Conservation (phyloP, 2,888 invertebrate species). For the Acronicta aceris region DNA sequence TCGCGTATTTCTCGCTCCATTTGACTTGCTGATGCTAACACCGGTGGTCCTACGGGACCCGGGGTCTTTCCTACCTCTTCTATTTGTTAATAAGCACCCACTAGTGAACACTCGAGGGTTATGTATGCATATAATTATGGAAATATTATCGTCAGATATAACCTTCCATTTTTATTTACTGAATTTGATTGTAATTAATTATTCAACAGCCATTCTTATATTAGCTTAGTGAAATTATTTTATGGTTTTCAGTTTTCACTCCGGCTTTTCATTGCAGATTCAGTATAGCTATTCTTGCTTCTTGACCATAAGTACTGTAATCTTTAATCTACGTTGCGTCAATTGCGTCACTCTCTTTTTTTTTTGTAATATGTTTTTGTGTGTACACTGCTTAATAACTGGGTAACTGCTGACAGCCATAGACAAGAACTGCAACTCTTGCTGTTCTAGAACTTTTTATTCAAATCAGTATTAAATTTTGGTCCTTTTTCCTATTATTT, state of each 20-base stretch:
- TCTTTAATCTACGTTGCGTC: no score
- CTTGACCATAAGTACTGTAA: no score
- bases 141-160: slow-evolving; percentile 57
- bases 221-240: slow-evolving; percentile 4
- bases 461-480: neutral
- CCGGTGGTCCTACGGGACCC: slow-evolving; percentile 75
- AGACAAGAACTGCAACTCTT: neutral
- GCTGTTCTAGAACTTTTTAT: neutral
- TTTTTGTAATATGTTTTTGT: neutral
- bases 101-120: slow-evolving; percentile 52
- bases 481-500: neutral
- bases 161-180: slow-evolving; percentile 49
- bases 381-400: neutral
- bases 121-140: slow-evolving; percentile 59
- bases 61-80: slow-evolving; percentile 66
- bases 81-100: slow-evolving; percentile 79
- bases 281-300: neutral
- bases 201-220: slow-evolving; percentile 50
- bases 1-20: slow-evolving; percentile 70
- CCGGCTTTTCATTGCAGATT: neutral
- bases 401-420: neutral
- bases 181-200: slow-evolving; percentile 45
- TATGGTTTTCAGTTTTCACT: neutral
- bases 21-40: slow-evolving; percentile 83
- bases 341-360: neutral